Evolutionary conservation across 2,888 invertebrate species (phyloP), one percentile per base, ranked within the genome.

Genomic region (Pyralis farinalis): DNA sequence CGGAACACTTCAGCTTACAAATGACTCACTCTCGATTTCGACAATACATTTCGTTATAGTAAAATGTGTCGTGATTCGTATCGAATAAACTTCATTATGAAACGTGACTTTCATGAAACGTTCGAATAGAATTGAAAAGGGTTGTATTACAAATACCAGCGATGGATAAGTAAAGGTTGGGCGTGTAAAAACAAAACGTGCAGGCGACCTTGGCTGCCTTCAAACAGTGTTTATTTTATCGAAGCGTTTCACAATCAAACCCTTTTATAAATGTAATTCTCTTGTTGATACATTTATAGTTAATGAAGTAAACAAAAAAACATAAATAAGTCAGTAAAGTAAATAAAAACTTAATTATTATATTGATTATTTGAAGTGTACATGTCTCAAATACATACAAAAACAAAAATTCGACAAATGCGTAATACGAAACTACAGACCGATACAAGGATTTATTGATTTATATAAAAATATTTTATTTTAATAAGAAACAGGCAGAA

Each of bases 1-100:
- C 38, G 11, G 42, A 55, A 53, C 53, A 51, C 54, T 56, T 53
- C 53, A 46, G 42, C 43, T 46, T 48, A 50, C 37, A 58, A 25
- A 37, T 47, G 40, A 46, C 38, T 51, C 50, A 47, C 37, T 48
- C 49, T 52, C 41, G 28, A 47, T 44, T 50, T 46, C 33, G 25
- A n/a, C 25, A n/a, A 4, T 47, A 36, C 36, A 30, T 46, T 44
- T 43, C 42, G 41, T 40, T 42, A 22, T 35, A 20, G 12, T 31
- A 35, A 46, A 8, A 34, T 20, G 9, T 37, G 34, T 37, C 28
- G 37, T 35, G 27, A n/a, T 32, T 39, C 12, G 10, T 33, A 10
- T n/a, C 22, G 20, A 39, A 12, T 31, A 32, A 38, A 38, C 27
- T 16, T 25, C 31, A 37, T 39, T 32, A 33, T n/a, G 12, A 20